phyloP scores from a whole-genome alignment of 2,113 vertebrate genomes.

The Ibidorhyncha struthersii region DNA sequence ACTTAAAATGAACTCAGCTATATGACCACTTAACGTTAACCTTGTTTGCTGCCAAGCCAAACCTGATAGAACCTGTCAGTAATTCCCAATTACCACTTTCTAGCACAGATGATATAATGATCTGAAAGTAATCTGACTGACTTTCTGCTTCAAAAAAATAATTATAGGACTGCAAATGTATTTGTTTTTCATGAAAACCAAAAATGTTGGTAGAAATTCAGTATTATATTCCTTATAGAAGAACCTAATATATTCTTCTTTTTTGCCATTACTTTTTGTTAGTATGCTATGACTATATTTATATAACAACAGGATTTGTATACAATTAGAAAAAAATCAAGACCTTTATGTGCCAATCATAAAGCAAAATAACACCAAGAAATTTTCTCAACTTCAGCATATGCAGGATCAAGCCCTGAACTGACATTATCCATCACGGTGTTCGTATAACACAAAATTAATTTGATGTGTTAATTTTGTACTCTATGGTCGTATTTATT shows the following conservation, averaged over 20 bases:
- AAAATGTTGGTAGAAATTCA: background rate
- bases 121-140: background rate
- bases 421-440: background rate
- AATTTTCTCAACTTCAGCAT: background rate
- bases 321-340: background rate
- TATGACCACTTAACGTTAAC: background rate
- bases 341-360: background rate
- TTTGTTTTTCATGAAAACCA: background rate
- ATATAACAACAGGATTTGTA: background rate
- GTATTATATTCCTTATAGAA: background rate
- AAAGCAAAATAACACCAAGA: slow-evolving; percentile 7
- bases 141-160: background rate
- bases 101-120: background rate
- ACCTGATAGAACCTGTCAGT: background rate
- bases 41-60: background rate
- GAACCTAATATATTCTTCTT: background rate
- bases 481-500: background rate
- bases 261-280: background rate
- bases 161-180: background rate
- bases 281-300: background rate
- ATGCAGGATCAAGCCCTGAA: background rate
- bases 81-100: background rate
- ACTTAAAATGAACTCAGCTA: slow-evolving; percentile 1
- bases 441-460: background rate
- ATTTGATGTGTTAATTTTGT: slow-evolving; percentile 20